Evolutionary conservation across 2,888 invertebrate genomes (phyloP), one percentile per base, ranked within the genome.

Genomic region (Dusona sp.): DNA sequence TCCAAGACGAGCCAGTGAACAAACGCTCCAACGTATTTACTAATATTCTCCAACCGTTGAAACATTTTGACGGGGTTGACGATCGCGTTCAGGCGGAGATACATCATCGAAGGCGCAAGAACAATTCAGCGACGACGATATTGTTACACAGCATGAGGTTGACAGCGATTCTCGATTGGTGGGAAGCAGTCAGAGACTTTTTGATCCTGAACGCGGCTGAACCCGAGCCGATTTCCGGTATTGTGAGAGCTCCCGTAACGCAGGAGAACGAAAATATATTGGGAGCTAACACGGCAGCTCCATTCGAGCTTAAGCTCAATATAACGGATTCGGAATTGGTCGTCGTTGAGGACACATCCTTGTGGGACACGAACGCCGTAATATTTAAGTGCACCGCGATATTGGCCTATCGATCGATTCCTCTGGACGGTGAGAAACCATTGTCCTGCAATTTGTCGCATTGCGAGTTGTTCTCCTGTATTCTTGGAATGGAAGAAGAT

Each of bases 271-370:
- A 91, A 0, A 89, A 65, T 7, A 85, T 77, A 9, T 57, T 74
- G 9, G 87, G 79, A 25, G 92, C 90, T 8, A 13, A 11, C 11
- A 87, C 90, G 25, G 87, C 89, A 86, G 86, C 93, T 16, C 96
- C 96, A 0, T 95, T 97, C 94, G 99, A 99, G 94, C 95, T 99
- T 51, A 98, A 98, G 93, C 95, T 99, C 80, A 99, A 99, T 94
- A 97, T 99, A 38, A 98, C 98, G 0, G 98, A 99, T 94, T 99
- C 99, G 4, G 99, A 99, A 95, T 95, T 99, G 83, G 98, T 99
- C 48, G 96, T 99, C 51, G 97, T 99, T 0, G 99, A 99, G 94
- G 97, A 99, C 93, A 97, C 98, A 0, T 97, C 98, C 0, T 96
- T 97, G 22, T 96, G 96, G 95, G 98, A 99, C 93, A 98, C 99